Evolutionary conservation across 1,140 invertebrate species (phyloP).

Genomic region (Yoshiicerus persimilis): DNA sequence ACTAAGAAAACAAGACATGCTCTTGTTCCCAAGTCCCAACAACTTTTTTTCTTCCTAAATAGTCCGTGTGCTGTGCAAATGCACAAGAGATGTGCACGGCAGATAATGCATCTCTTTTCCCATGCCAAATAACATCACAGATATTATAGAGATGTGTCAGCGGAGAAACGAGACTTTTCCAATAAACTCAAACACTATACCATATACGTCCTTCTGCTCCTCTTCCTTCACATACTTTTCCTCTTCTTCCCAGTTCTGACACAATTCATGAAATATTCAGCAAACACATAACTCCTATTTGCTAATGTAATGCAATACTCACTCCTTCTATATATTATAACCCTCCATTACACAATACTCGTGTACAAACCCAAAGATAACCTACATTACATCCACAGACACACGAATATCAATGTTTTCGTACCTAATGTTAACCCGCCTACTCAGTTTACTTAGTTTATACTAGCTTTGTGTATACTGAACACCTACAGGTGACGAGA

Average conservation of each 20-base stretch:
- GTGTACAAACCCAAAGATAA: too few relatives aligned
- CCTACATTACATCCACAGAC: not conserved
- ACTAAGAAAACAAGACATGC: not conserved
- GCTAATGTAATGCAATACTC: not conserved
- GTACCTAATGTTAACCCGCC: not conserved
- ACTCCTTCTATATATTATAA: not conserved
- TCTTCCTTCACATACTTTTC: not conserved
- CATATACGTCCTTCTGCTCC: not conserved
- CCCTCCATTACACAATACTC: too few relatives aligned
- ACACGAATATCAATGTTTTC: not conserved
- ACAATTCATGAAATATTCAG: not conserved
- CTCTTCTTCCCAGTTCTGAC: not conserved
- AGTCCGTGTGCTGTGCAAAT: too few relatives aligned
- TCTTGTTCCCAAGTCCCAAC: not conserved
- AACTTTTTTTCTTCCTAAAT: not conserved
- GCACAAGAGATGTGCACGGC: not conserved
- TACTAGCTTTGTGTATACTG: too few relatives aligned
- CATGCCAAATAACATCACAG: not conserved
- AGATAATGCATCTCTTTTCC: not conserved
- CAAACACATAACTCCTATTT: not conserved
- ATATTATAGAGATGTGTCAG: not conserved
- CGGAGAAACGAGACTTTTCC: not conserved
- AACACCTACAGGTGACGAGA: too few relatives aligned
- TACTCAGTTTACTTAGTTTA: not conserved
- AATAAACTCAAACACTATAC: not conserved